Base-by-base conservation (phyloP, 2,797 vertebrate species). In the Rhinatrema bivittatum region DNA sequence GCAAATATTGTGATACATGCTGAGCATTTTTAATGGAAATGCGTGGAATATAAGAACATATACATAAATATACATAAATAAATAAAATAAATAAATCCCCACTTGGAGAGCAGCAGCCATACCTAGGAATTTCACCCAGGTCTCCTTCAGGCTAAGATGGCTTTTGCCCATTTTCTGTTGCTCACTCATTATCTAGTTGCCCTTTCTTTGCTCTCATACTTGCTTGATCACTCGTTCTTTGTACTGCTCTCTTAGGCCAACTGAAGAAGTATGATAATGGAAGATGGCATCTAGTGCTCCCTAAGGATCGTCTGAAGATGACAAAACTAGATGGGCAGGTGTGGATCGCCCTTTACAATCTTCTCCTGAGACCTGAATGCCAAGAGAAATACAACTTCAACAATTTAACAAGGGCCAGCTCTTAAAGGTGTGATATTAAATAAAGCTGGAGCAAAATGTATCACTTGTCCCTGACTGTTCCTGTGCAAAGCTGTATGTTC, bases 331-430 rank as follows among this genome's bases (percentile, higher is more conserved):
- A 98, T 1, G 94, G 91, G 10, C 94, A 98, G 53, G 82, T 92
- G 47, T 98, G 96, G 96, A 85, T 99, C 6, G 71, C 90, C n/a
- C 79, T 99, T 25, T 83, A 87, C 60, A 98, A 92, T 58, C 84
- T 99, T 32, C 68, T 99, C 25, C 80, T 98, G 20, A 90, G 78
- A 50, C 82, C 90, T 0, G 86, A 92, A 41, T 93, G 87, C 65
- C 91, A 80, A 36, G 60, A 63, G 39, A 94, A 89, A 53, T 99
- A 98, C 39, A 69, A 77, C 68, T 89, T 94, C 0, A 85, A 93
- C 50, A 84, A 55, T 98, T 90, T 70, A 97, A 89, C 68, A 97
- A 89, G 72, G 85, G 61, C 53, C 93, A 94, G 60, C 81, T 98
- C 19, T 82, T 97, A 16, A 98, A 93, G 91, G 94, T 98, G 57